Conservation (phyloP, 2,888 invertebrate genomes). For the Pheosia gnoma region DNA sequence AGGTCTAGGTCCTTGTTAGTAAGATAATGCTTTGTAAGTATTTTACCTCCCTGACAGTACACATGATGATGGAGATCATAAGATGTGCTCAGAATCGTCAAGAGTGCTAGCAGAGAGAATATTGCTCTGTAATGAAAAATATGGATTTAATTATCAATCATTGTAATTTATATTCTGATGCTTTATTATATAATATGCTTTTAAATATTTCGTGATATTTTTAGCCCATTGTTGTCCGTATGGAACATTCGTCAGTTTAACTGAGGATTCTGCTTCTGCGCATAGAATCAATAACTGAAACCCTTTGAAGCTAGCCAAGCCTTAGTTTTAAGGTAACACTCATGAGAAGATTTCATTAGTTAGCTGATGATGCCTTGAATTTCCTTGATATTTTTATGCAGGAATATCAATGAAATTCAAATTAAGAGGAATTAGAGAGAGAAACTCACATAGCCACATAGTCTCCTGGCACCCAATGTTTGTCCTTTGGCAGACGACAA, state of each 20-base stretch:
- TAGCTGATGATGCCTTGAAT: too few species aligned
- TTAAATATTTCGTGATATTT: too few species aligned
- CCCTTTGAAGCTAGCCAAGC: too few species aligned
- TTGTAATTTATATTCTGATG: too few species aligned
- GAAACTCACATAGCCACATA: slow-evolving; percentile 71
- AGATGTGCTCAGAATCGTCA: slow-evolving; percentile 55
- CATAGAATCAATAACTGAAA: too few species aligned
- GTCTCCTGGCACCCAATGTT: slow-evolving; percentile 66
- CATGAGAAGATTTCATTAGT: too few species aligned
- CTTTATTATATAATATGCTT: background rate
- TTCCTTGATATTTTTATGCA: too few species aligned
- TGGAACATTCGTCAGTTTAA: too few species aligned
- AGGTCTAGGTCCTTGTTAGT: too few species aligned
- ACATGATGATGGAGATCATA: slow-evolving; percentile 46
- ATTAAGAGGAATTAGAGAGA: slow-evolving; percentile 3
- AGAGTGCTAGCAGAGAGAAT: slow-evolving; percentile 45
- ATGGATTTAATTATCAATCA: background rate
- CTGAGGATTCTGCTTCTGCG: too few species aligned
- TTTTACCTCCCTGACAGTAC: slow-evolving; percentile 39
- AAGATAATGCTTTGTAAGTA: background rate
- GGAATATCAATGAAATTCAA: background rate
- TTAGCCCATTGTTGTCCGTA: too few species aligned
- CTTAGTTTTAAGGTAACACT: too few species aligned
- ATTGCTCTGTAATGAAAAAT: slow-evolving; percentile 43
- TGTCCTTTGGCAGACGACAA: slow-evolving; percentile 68